phyloP scores from a whole-genome alignment of 2,888 invertebrate genomes.

The Caenorhabditis sp. region DNA sequence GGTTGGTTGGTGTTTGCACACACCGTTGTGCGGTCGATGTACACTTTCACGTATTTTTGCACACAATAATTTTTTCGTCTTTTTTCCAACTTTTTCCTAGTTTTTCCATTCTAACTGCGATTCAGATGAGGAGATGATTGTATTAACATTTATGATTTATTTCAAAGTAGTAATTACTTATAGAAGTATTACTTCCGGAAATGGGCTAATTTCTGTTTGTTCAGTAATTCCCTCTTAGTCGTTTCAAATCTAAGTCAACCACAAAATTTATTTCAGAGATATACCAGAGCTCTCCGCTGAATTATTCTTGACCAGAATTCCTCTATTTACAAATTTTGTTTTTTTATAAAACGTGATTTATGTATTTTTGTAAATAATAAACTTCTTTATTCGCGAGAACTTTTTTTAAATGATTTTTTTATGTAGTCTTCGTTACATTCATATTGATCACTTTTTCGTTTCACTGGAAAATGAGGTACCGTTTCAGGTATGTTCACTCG shows the following conservation, averaged over 20 bases:
- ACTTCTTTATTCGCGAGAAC: neutral
- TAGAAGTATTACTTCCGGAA: neutral
- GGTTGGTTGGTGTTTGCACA: slow-evolving; percentile 34
- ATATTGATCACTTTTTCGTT: neutral
- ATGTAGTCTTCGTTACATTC: neutral
- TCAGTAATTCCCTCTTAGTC: neutral
- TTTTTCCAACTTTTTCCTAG: slow-evolving; percentile 7
- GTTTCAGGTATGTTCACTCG: slow-evolving; percentile 45
- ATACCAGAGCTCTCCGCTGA: slow-evolving; percentile 33
- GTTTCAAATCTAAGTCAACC: neutral
- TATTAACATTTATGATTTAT: neutral
- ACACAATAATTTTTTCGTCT: slow-evolving; percentile 12
- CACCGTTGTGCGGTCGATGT: slow-evolving; percentile 37
- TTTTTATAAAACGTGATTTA: neutral
- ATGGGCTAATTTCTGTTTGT: neutral
- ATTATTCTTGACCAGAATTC: neutral
- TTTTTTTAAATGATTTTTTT: neutral
- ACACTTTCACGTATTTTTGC: slow-evolving; percentile 37
- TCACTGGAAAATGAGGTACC: neutral
- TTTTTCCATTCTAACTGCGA: neutral
- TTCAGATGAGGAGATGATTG: neutral
- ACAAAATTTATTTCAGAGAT: slow-evolving; percentile 26
- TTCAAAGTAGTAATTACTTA: neutral
- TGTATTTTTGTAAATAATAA: neutral
- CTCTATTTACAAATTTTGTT: neutral